These are phyloP conservation scores for Coccyzus lansbergi DNA, from an alignment of 2,797 vertebrate genomes.

Conservation along the genomic window DNA sequence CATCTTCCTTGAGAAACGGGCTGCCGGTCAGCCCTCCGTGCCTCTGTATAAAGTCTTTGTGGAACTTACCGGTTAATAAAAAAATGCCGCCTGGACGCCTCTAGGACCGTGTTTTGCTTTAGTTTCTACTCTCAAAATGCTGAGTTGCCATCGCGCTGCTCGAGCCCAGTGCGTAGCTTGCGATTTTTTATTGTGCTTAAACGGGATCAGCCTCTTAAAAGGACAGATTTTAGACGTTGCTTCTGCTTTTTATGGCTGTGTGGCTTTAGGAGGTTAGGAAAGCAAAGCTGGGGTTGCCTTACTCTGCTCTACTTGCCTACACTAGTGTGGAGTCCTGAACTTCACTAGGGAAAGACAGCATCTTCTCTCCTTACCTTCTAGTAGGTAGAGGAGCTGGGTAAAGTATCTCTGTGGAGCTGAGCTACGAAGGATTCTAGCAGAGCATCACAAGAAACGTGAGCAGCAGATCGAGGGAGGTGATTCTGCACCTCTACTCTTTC, in stretches of 20 bases:
- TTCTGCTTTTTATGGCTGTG: not conserved
- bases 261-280: not conserved
- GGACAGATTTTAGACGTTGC: accelerated
- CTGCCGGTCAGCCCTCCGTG: accelerated
- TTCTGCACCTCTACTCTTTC: too few relatives aligned
- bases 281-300: not conserved
- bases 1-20: accelerated
- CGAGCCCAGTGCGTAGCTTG: accelerated
- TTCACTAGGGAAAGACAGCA: not conserved
- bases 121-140: not conserved
- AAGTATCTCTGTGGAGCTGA: not conserved
- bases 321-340: accelerated
- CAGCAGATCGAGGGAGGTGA: too few relatives aligned
- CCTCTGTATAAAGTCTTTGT: not conserved
- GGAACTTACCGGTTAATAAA: not conserved
- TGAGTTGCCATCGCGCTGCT: accelerated
- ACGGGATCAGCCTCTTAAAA: not conserved
- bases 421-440: not conserved
- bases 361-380: not conserved
- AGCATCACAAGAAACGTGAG: not conserved
- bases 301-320: too few relatives aligned
- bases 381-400: not conserved
- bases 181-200: not conserved
- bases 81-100: accelerated
- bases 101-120: not conserved